Evolutionary conservation across 2,888 invertebrate species (phyloP).

Genomic region (Silvanus unidentatus): DNA sequence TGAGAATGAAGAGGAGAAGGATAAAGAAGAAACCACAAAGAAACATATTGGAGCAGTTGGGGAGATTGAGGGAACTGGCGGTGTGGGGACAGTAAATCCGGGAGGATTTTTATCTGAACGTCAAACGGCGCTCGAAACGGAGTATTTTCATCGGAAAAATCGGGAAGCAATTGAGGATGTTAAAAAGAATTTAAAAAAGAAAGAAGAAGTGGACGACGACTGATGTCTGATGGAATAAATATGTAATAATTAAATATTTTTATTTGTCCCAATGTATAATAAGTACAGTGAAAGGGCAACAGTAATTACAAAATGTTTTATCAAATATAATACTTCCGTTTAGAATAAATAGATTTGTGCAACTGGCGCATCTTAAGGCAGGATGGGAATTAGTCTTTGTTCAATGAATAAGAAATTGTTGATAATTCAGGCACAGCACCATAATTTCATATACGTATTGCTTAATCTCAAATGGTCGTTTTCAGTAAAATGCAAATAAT

Average conservation of each 20-base stretch:
- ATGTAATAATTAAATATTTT: no score
- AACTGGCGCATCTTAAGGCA: slow-evolving; percentile 1
- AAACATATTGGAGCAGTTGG: background rate
- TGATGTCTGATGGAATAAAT: no score
- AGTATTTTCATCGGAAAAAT: background rate
- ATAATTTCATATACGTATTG: no score
- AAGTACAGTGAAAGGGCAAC: background rate
- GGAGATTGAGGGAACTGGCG: background rate
- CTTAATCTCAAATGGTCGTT: no score
- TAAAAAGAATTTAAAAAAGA: background rate
- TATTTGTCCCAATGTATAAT: no score
- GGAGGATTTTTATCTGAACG: background rate
- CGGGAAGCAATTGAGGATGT: background rate
- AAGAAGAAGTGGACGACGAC: background rate
- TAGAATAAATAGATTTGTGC: slow-evolving; percentile 12
- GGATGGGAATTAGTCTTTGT: no score
- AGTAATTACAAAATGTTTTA: slow-evolving; percentile 17
- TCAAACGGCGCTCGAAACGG: background rate
- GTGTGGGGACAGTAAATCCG: background rate
- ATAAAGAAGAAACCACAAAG: background rate
- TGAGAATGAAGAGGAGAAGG: background rate
- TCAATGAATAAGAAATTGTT: no score
- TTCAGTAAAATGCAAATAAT: no score
- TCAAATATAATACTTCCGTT: slow-evolving; percentile 19
- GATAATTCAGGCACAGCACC: no score